Evolutionary conservation across 2,797 vertebrate genomes (phyloP), one percentile per base, ranked within the genome.

Genomic region (Phoebastria nigripes): DNA sequence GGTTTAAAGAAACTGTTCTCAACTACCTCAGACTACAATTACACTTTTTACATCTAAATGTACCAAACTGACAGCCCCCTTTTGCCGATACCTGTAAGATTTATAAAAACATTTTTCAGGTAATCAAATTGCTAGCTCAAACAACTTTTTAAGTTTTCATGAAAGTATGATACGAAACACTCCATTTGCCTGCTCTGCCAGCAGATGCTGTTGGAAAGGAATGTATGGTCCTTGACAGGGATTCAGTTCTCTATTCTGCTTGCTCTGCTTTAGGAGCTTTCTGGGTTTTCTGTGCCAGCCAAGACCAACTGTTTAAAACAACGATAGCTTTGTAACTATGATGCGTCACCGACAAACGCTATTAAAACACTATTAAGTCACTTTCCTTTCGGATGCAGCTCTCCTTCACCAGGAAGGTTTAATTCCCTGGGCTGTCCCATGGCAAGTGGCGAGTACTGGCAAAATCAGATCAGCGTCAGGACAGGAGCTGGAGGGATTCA

Each of bases 11-110:
- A 49, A 59, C 70, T n/a, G 4, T 16, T 55, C 44, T 41, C 61
- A 10, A 3, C 39, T 15, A 37, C 41, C 18, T 51, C 54, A 29
- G 54, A 5, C 24, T 12, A 17, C 42, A 42, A 3, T 12, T 19
- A 47, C 24, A 3, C 49, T 49, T 31, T 33, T 58, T 12, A 63
- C n/a, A 55, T 11, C 62, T 24, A 13, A 16, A 9, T 0, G 8
- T 8, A 26, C 28, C 47, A 13, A 52, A 33, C 11, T 11, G 11
- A 56, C 0, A 1, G 31, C 49, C 18, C 2, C 2, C 11, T 37
- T 54, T 15, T 39, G 54, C 41, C 56, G 58, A 25, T 15, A 26
- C 16, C 20, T 11, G 25, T 49, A 25, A 61, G 7, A 4, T 14
- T 20, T 31, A 21, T 8, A 21, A 26, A 42, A 71, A 35, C 7